Evolutionary conservation across 1,140 invertebrate genomes (phyloP).

Genomic region (Achroia grisella): DNA sequence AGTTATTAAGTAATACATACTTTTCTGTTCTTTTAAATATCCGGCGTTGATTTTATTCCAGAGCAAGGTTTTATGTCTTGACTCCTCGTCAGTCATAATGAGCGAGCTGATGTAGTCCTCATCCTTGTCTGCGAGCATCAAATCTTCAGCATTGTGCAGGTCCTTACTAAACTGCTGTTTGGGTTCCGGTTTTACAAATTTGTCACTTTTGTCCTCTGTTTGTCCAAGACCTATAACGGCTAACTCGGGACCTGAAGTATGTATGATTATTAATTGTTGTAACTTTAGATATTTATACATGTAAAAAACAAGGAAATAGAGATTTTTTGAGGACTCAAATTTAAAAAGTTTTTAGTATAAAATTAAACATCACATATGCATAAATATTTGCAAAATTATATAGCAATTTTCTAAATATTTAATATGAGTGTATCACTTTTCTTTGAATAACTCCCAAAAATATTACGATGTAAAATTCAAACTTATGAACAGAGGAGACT

Average conservation of each 20-base stretch:
- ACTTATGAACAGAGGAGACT: too few species aligned
- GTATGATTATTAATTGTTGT: neutral
- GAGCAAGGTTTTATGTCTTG: conserved; percentile 83
- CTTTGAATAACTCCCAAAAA: too few species aligned
- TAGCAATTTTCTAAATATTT: too few species aligned
- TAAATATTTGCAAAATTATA: too few species aligned
- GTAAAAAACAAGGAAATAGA: neutral
- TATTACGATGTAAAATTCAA: too few species aligned
- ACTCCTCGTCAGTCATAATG: conserved; percentile 88
- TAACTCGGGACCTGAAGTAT: conserved; percentile 46
- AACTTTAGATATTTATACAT: neutral
- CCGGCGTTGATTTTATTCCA: conserved; percentile 91
- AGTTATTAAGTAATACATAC: too few species aligned
- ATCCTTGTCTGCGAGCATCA: conserved; percentile 92
- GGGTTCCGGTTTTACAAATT: conserved; percentile 45
- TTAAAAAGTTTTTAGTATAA: too few species aligned
- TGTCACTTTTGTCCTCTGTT: conserved; percentile 31
- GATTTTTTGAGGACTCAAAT: neutral
- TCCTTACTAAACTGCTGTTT: conserved; percentile 34
- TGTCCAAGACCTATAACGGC: conserved; percentile 50
- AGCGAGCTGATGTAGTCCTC: conserved; percentile 93
- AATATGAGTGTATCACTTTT: too few species aligned
- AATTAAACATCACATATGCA: too few species aligned
- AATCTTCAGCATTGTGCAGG: conserved; percentile 74
- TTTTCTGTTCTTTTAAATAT: conserved; percentile 88